Conservation (phyloP, 2,113 vertebrate genomes). For the Callopanchax toddi region DNA sequence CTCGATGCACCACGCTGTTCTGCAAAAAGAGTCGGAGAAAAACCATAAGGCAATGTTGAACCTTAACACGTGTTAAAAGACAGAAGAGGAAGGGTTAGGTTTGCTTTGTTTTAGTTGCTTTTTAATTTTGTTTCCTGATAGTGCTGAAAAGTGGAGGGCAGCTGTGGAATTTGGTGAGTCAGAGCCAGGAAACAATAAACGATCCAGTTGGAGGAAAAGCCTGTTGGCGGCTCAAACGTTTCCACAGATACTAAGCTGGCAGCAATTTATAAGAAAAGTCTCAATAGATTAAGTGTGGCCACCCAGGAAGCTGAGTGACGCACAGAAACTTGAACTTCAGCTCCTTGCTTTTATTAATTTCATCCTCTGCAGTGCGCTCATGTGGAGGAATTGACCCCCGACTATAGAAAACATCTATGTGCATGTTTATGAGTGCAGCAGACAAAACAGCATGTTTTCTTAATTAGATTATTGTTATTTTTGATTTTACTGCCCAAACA, state of each 20-base stretch:
- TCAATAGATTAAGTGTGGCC: constrained; percentile 13
- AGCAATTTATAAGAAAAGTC: constrained; percentile 13
- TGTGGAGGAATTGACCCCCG: constrained; percentile 31
- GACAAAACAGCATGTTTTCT: neutral
- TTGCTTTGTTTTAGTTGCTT: constrained; percentile 38
- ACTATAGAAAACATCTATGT: constrained; percentile 4
- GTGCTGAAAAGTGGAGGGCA: neutral
- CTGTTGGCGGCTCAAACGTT: neutral
- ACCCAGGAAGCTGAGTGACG: constrained; percentile 18
- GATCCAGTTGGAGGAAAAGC: neutral
- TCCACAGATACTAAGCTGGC: constrained; percentile 2
- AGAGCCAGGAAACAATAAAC: neutral
- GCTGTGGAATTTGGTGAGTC: constrained; percentile 6
- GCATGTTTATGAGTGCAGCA: neutral
- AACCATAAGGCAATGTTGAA: constrained; percentile 12
- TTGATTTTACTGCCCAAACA: neutral
- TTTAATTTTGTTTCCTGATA: constrained; percentile 20
- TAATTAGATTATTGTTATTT: constrained; percentile 5
- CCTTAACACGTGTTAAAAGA: constrained; percentile 19
- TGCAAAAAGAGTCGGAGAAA: constrained; percentile 53
- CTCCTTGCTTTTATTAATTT: constrained; percentile 35
- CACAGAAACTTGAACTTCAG: constrained; percentile 15
- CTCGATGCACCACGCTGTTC: constrained; percentile 83
- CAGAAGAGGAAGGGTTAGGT: constrained; percentile 32
- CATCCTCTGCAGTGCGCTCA: constrained; percentile 26